Evolutionary conservation across 2,888 invertebrate species (phyloP).

Genomic region (Cyclophora albipunctata): DNA sequence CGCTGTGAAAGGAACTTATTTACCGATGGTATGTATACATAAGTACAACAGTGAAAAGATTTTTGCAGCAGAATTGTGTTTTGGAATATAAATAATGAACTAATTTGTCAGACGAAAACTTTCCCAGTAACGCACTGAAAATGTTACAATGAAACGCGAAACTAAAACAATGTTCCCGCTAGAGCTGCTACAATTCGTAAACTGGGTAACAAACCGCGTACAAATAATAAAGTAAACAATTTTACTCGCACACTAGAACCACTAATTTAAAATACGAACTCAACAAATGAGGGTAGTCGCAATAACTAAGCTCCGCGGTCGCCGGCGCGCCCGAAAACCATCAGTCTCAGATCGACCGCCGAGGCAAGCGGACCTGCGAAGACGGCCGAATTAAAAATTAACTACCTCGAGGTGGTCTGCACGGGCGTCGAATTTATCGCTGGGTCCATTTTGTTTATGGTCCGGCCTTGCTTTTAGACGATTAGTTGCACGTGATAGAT

Average conservation of each 20-base stretch:
- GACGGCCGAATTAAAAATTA: conserved; percentile 64
- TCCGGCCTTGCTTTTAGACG: conserved; percentile 45
- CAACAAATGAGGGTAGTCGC: conserved; percentile 68
- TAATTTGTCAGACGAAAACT: too few relatives aligned
- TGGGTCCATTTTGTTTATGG: conserved; percentile 53
- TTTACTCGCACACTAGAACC: conserved; percentile 25
- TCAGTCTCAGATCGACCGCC: conserved; percentile 62
- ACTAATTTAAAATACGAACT: conserved; percentile 58
- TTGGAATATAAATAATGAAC: too few relatives aligned
- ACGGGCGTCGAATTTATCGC: conserved; percentile 52
- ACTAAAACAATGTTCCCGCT: too few relatives aligned
- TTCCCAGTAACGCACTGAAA: too few relatives aligned
- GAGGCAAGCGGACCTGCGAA: conserved; percentile 43
- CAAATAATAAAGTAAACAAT: conserved; percentile 32
- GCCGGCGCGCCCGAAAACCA: conserved; percentile 40
- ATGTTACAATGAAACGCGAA: too few relatives aligned
- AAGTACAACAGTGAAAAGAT: too few relatives aligned
- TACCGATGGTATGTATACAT: too few relatives aligned
- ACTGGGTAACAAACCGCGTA: not conserved
- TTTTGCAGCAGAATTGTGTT: too few relatives aligned
- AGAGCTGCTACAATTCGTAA: not conserved
- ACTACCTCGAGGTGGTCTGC: conserved; percentile 34
- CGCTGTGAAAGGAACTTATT: too few relatives aligned
- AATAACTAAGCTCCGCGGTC: conserved; percentile 66
- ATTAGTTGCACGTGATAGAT: conserved; percentile 45